Evolutionary conservation across 1,140 invertebrate genomes (phyloP), one percentile per base, ranked within the genome.

Genomic region (Megalonaias nervosa): DNA sequence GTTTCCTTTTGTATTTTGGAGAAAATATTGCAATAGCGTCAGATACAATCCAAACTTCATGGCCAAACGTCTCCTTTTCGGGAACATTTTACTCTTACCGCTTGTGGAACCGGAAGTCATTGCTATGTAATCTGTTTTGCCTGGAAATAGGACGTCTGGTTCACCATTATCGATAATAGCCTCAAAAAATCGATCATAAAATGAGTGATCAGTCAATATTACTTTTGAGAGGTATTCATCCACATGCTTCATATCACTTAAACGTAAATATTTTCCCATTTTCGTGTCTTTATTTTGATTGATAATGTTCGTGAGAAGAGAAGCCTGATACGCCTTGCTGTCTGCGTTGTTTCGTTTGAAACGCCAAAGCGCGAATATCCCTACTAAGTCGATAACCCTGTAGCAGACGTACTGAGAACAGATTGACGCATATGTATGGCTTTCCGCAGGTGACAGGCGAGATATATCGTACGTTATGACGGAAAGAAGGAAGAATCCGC

Each of bases 51-150:
- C 75, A 48, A 48, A 48, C 38, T 48, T 48, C 38, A 48, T 48
- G 56, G 66, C 57, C 26, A 61, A 60, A 2, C 66, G 15, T 72
- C 57, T 21, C 64, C 67, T 58, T 67, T 77, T 77, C 15, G 75
- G 75, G 31, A 77, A 77, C 23, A 21, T 67, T 31, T 77, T 77
- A 21, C 75, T 77, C 21, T 57, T 65, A 38, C 75, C 75, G 55
- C 61, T 60, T 38, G 75, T 67, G n/a, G 75, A 72, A 19, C 75
- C 75, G 11, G 75, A 77, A 23, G 75, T 77, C 13, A 48, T 26
- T n/a, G 75, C 75, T 21, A 77, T 77, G 57, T 67, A 77, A 61
- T 77, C 75, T 23, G 60, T 65, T 21, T 71, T 31, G 58, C 75
- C 75, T 15, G 64, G 69, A 59, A 77, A 77, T 69, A 77, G 67